Conservation (phyloP, 2,888 invertebrate genomes). For the Cosmia pyralina region DNA sequence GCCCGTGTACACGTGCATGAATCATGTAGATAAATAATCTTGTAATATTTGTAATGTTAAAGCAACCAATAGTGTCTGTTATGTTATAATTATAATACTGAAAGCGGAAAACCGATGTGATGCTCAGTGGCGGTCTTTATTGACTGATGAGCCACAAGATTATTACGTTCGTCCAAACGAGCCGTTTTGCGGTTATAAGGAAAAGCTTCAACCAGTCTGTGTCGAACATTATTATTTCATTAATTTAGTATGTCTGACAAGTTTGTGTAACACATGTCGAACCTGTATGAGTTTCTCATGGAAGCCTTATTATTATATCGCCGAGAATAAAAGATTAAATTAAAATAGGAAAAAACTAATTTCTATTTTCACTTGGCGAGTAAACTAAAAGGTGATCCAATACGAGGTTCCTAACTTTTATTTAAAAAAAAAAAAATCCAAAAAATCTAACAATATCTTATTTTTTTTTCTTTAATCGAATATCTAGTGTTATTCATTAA, state of each 20-base stretch:
- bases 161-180: conserved; percentile 18
- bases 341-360: too few species aligned
- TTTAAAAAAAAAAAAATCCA: too few species aligned
- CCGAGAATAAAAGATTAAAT: not conserved
- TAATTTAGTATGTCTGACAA: conserved; percentile 11
- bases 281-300: conserved; percentile 14
- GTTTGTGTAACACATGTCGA: conserved; percentile 19
- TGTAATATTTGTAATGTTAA: not conserved
- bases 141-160: conserved; percentile 23
- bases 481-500: too few species aligned
- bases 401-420: too few species aligned
- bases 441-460: too few species aligned
- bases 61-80: conserved; percentile 9
- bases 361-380: too few species aligned
- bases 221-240: conserved; percentile 27
- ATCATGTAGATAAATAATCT: not conserved
- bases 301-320: conserved; percentile 10
- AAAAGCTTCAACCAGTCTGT: conserved; percentile 17
- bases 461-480: too few species aligned
- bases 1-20: not conserved
- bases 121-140: conserved; percentile 9
- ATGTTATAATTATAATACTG: not conserved
- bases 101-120: conserved; percentile 19
- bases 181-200: conserved; percentile 29
- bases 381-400: too few species aligned